Conservation (phyloP, 2,797 vertebrate species). For the Limnodromus scolopaceus region DNA sequence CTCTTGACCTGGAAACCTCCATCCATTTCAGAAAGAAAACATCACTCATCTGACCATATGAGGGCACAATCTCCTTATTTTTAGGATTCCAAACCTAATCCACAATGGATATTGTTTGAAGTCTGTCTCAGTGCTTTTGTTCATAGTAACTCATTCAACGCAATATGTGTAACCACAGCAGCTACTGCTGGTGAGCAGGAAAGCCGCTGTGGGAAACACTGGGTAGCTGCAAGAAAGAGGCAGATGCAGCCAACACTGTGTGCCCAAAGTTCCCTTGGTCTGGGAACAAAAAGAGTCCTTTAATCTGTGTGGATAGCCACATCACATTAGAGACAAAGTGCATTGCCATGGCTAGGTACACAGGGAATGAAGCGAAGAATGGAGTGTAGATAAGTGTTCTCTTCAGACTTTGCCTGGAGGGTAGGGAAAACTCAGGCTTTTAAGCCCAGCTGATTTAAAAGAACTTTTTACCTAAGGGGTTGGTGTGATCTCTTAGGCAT, state of each 20-base stretch:
- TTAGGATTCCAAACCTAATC: not conserved
- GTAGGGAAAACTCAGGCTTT: not conserved
- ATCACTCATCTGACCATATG: conserved; percentile 15
- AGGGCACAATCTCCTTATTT: conserved; percentile 63
- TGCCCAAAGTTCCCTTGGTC: accelerated
- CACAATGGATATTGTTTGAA: not conserved
- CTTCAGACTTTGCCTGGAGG: not conserved
- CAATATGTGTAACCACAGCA: not conserved
- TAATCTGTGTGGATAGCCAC: not conserved
- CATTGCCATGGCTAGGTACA: not conserved
- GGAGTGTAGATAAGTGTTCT: accelerated
- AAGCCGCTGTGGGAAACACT: not conserved
- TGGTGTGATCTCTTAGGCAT: not conserved
- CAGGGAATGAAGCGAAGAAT: not conserved
- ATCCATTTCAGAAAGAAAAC: not conserved
- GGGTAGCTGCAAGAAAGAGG: not conserved
- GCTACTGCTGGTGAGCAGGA: not conserved
- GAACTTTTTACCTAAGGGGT: accelerated
- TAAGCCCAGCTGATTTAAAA: not conserved
- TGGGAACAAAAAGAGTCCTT: not conserved
- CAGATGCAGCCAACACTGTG: not conserved
- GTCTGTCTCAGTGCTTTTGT: not conserved
- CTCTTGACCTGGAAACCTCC: not conserved
- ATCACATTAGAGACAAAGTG: accelerated
- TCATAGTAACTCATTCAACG: not conserved